phyloP scores from a whole-genome alignment of 2,797 vertebrate species.

The Mycteria americana region DNA sequence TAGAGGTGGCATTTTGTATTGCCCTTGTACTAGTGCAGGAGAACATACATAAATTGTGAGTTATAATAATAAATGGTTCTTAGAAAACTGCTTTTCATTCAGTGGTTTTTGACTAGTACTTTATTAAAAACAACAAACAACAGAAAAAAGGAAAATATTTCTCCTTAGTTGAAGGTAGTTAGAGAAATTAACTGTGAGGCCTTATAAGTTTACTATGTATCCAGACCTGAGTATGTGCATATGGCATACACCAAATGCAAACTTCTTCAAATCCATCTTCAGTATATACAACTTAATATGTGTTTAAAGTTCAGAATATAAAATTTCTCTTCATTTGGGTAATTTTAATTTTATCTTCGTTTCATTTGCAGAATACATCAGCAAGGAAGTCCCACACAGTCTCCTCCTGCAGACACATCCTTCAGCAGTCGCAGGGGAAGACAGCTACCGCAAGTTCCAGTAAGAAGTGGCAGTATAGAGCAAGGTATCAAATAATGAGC shows the following conservation, averaged over 20 bases:
- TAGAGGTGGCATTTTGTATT: not conserved
- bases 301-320: not conserved
- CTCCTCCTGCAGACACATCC: constrained; percentile 82
- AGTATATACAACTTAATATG: not conserved
- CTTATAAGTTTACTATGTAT: not conserved
- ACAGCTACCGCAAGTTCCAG: constrained; percentile 93
- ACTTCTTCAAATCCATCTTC: not conserved
- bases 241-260: not conserved
- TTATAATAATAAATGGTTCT: not conserved
- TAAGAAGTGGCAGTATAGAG: constrained; percentile 92
- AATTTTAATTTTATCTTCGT: not conserved
- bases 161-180: not conserved
- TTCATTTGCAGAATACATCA: constrained; percentile 80
- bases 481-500: constrained; percentile 85
- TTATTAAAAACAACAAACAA: not conserved
- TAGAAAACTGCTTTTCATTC: not conserved
- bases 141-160: not conserved
- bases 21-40: not conserved
- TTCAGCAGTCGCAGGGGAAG: constrained; percentile 88
- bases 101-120: not conserved
- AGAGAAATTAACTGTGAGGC: not conserved
- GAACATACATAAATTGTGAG: not conserved
- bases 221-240: not conserved
- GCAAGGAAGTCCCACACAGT: constrained; percentile 81
- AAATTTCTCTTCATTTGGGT: not conserved